Evolutionary conservation across 2,888 invertebrate species (phyloP), one percentile per base, ranked within the genome.

Genomic region (Acrocyrtus sp.): DNA sequence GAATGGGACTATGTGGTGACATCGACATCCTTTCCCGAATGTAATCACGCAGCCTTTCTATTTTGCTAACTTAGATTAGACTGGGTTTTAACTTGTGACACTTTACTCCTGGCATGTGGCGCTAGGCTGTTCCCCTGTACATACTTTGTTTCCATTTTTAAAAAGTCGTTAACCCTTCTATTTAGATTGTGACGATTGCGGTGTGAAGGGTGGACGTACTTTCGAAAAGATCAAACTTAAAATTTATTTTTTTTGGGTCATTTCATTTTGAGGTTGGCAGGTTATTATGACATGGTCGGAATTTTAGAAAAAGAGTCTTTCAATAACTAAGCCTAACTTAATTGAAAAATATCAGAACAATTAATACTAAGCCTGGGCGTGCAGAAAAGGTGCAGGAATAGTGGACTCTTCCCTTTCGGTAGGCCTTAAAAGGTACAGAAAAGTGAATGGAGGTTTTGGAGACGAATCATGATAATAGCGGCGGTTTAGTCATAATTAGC

Each of bases 351-450:
- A n/a, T n/a, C n/a, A n/a, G n/a, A n/a, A n/a, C n/a, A n/a, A n/a
- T n/a, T n/a, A n/a, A n/a, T n/a, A n/a, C n/a, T n/a, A n/a, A n/a
- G n/a, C n/a, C n/a, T n/a, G n/a, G n/a, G n/a, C n/a, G n/a, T n/a
- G n/a, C n/a, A n/a, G n/a, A n/a, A n/a, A n/a, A n/a, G 45, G 45
- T 45, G 45, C 4, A n/a, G 45, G 17, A n/a, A 45, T 34, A 54
- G 51, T 60, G 60, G 60, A 60, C 60, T 60, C 60, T 47, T 60
- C 60, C 60, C 22, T 50, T 50, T 26, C 15, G 29, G n/a, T 34
- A n/a, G n/a, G n/a, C n/a, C 27, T 39, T 45, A 17, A 27, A 19
- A n/a, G n/a, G n/a, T n/a, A n/a, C n/a, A n/a, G n/a, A 34, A 60
- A 60, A 48, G 29, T 48, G 54, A 54, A 19, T 54, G 54, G 54